These are phyloP conservation scores for Anodontia alba DNA, from an alignment of 2,888 invertebrate species.

Conservation along the genomic window DNA sequence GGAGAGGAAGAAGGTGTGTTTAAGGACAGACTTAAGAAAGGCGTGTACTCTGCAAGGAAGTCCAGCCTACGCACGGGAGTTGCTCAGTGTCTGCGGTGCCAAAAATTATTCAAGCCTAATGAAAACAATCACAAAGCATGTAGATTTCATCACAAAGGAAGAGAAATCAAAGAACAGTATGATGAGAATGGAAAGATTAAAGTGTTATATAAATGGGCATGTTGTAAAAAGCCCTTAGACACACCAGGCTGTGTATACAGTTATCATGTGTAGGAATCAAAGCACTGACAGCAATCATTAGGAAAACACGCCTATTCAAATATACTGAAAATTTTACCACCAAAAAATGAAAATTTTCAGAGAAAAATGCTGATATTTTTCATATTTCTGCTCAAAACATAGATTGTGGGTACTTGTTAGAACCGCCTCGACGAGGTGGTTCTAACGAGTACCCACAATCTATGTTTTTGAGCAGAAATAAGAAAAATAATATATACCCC, in stretches of 20 bases:
- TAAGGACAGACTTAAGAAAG: slow-evolving; percentile 67
- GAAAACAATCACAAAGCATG: slow-evolving; percentile 77
- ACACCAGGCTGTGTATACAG: slow-evolving; percentile 75
- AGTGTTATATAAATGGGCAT: slow-evolving; percentile 78
- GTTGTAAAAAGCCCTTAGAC: slow-evolving; percentile 75
- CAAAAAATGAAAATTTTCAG: no score
- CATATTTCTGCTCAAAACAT: no score
- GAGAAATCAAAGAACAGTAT: slow-evolving; percentile 75
- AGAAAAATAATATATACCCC: no score
- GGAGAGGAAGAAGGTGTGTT: slow-evolving; percentile 67
- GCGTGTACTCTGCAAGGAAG: slow-evolving; percentile 61
- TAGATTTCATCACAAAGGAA: slow-evolving; percentile 75
- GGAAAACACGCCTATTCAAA: no score
- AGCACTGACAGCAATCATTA: no score
- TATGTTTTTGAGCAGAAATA: no score
- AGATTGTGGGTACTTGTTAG: no score
- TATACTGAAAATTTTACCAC: no score
- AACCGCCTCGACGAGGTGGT: no score
- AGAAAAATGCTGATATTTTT: no score
- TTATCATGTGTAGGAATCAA: slow-evolving; percentile 71
- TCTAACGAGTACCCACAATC: no score
- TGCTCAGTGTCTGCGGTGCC: slow-evolving; percentile 77
- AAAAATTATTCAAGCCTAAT: slow-evolving; percentile 70
- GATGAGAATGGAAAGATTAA: slow-evolving; percentile 70
- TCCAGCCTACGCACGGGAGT: slow-evolving; percentile 63